Evolutionary conservation across 2,888 invertebrate species (phyloP).

Genomic region (Galerucella nymphaeae): DNA sequence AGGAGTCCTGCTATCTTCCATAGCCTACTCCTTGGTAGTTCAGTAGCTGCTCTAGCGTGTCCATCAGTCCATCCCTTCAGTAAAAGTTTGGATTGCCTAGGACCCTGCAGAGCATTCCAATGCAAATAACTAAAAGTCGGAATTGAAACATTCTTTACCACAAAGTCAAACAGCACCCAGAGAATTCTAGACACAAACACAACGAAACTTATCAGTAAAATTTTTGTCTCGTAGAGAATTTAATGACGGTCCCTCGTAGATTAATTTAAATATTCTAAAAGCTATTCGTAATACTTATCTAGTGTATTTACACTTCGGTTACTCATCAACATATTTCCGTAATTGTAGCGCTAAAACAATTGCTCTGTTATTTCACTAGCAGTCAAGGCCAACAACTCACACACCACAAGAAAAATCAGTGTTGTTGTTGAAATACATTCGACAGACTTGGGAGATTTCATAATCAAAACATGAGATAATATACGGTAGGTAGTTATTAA

Average conservation of each 20-base stretch:
- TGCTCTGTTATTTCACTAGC: not conserved
- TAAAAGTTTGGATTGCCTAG: too few species aligned
- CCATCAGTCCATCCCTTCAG: too few species aligned
- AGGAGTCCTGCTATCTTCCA: too few species aligned
- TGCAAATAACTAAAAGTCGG: too few species aligned
- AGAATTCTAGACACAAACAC: too few species aligned
- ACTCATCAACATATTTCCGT: slow-evolving; percentile 6
- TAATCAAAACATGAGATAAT: slow-evolving; percentile 4
- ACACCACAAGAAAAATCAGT: not conserved
- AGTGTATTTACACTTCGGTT: not conserved
- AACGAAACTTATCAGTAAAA: too few species aligned
- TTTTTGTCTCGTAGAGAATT: not conserved
- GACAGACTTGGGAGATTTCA: not conserved
- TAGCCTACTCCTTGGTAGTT: too few species aligned
- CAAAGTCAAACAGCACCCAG: too few species aligned
- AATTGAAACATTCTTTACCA: too few species aligned
- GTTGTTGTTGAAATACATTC: not conserved
- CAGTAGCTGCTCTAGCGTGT: too few species aligned
- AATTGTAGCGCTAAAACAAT: slow-evolving; percentile 10
- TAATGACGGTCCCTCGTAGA: not conserved
- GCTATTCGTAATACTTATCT: not conserved
- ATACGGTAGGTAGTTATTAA: not conserved
- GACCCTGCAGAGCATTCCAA: too few species aligned
- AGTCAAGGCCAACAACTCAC: slow-evolving; percentile 7
- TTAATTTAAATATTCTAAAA: not conserved